Base-by-base conservation (phyloP, 2,797 vertebrate species). In the Ctenochaetus hawaiiensis region DNA sequence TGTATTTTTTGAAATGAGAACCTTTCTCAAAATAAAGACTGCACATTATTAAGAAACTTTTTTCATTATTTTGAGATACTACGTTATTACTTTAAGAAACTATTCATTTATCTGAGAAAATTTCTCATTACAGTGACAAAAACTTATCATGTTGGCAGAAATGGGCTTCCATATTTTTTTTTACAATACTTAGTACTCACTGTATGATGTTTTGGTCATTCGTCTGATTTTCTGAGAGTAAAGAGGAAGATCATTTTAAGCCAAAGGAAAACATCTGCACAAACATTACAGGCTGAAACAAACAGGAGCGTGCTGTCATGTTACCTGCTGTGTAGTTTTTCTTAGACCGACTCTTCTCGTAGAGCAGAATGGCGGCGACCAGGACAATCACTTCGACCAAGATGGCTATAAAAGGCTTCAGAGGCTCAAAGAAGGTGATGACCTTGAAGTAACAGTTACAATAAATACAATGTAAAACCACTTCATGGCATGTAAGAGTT, bases 401-500 rank as follows among this genome's bases (percentile, higher is more conserved):
- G 64, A 98, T 92, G 62, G 69, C 94, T 2, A 97, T 1, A 81
- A 99, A 98, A 0, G 96, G 96, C 81, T 97, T 99, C 66, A 99
- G 94, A 30, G 98, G 97, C 62, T 93, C 96, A 16, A 84, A 11
- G 48, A 96, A 90, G 23, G 90, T 95, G 61, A 98, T 92, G 58
- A 99, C 96, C 65, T 78, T 92, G 20, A 14, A 43, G 44, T 11
- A 9, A 49, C 10, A 52, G 8, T 3, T 16, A 23, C 26, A 64
- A 9, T 0, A 8, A 9, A 60, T 34, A 37, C 14, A 49, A 22
- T 20, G 4, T 18, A 6, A 17, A 68, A 53, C 7, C n/a, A n/a
- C 2, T 59, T 6, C 3, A 13, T 67, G 6, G 39, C 45, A 26
- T 49, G 37, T n/a, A 48, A 67, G 67, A 17, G 22, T 41, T 41